Conservation (phyloP, 2,797 vertebrate genomes). For the Sternotherus odoratus region DNA sequence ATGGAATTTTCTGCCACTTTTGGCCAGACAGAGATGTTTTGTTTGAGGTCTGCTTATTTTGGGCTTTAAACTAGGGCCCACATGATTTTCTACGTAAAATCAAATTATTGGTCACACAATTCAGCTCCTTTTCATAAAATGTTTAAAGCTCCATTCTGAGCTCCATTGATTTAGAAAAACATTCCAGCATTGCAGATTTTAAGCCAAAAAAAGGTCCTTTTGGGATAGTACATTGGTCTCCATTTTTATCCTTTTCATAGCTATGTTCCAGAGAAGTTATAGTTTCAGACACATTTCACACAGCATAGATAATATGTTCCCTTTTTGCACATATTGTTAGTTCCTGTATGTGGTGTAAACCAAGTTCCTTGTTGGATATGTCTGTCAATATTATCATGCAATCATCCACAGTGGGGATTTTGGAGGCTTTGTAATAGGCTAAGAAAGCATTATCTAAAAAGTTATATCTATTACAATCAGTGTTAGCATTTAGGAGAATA, state of each 20-base stretch:
- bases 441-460: too few species aligned
- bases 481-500: rapidly evolving
- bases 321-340: neutral
- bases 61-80: rapidly evolving
- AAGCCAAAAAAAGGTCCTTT: neutral
- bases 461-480: neutral
- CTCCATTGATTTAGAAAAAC: neutral
- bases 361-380: neutral
- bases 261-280: rapidly evolving
- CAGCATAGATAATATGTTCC: neutral
- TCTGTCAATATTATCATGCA: neutral
- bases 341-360: neutral
- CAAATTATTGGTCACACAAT: neutral
- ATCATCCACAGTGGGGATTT: neutral
- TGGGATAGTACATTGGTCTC: neutral
- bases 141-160: neutral
- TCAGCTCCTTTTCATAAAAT: neutral
- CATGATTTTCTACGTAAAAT: neutral
- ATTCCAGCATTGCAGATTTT: neutral
- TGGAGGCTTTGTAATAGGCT: neutral
- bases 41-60: neutral
- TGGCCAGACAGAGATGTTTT: neutral
- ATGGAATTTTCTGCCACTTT: neutral
- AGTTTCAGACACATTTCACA: neutral
- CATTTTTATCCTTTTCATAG: neutral